Conservation (phyloP, 1,140 invertebrate genomes). For the Choristoneura fumiferana region DNA sequence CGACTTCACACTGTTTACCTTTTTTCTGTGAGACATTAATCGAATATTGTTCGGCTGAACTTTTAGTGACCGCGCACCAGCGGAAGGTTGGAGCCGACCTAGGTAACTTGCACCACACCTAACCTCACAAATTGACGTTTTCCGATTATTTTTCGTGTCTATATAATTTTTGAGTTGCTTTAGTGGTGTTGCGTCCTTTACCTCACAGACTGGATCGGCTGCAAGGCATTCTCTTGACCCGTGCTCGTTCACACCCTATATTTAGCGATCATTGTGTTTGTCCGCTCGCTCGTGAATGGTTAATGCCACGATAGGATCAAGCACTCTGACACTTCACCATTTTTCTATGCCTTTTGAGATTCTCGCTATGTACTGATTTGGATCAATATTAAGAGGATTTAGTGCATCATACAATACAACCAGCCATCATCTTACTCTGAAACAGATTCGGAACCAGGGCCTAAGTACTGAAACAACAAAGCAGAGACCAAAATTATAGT, state of each 20-base stretch:
- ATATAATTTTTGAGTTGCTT: slow-evolving; percentile 76
- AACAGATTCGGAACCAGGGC: slow-evolving; percentile 36
- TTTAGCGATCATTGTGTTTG: slow-evolving; percentile 75
- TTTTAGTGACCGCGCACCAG: slow-evolving; percentile 86
- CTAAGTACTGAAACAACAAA: slow-evolving; percentile 18
- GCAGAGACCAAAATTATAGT: slow-evolving; percentile 28
- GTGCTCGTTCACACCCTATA: slow-evolving; percentile 71
- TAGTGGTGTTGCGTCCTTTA: slow-evolving; percentile 76
- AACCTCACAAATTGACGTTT: slow-evolving; percentile 77
- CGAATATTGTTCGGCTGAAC: slow-evolving; percentile 68
- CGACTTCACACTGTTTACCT: slow-evolving; percentile 41
- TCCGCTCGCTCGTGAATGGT: slow-evolving; percentile 70
- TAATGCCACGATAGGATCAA: slow-evolving; percentile 56
- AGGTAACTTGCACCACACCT: slow-evolving; percentile 83
- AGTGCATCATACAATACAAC: slow-evolving; percentile 74
- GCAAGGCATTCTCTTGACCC: slow-evolving; percentile 70
- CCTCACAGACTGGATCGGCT: slow-evolving; percentile 73
- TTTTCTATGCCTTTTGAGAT: slow-evolving; percentile 65
- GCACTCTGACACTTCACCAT: slow-evolving; percentile 69
- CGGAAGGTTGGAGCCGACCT: slow-evolving; percentile 86
- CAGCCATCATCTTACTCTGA: slow-evolving; percentile 25
- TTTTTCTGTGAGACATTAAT: slow-evolving; percentile 77
- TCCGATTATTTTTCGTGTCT: slow-evolving; percentile 74
- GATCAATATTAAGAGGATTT: slow-evolving; percentile 54
- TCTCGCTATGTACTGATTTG: slow-evolving; percentile 62